Conservation (phyloP, 2,113 vertebrate species). For the Bos indicus region DNA sequence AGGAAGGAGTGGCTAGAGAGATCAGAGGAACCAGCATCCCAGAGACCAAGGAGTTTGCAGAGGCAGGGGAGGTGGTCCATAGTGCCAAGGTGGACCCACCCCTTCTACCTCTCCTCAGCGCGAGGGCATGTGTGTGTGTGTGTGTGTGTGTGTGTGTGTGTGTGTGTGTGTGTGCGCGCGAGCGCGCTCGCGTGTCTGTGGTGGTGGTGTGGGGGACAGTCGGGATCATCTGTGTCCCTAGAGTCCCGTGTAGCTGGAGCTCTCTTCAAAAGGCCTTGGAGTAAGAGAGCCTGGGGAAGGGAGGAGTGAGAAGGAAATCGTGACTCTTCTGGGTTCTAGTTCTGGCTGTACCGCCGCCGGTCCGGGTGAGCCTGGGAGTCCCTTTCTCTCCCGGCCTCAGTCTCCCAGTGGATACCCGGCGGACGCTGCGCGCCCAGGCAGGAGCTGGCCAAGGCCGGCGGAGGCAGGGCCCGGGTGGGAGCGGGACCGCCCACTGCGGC, state of each 20-base stretch:
- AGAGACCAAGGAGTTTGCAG: not conserved
- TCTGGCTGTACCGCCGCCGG: not conserved
- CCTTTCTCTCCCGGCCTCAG: constrained; percentile 28
- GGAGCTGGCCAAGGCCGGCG: not conserved
- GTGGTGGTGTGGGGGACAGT: not conserved
- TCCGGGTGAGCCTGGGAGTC: constrained; percentile 41
- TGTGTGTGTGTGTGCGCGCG: not conserved
- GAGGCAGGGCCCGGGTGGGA: not conserved
- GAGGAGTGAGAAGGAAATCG: not conserved
- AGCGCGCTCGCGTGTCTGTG: not conserved
- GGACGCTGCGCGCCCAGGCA: not conserved
- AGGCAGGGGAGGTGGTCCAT: not conserved
- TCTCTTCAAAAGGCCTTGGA: not conserved
- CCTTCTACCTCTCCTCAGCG: not conserved
- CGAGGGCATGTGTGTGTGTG: not conserved
- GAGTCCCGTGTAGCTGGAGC: not conserved
- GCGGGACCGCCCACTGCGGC: constrained; percentile 67
- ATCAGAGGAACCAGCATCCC: not conserved
- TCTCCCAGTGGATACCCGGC: not conserved
- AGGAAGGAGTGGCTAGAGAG: not conserved
- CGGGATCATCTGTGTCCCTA: not conserved
- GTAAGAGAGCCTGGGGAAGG: not conserved
- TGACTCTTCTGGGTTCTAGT: not conserved
- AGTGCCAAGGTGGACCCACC: not conserved
- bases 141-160: not conserved